These are phyloP conservation scores for Megaceryle alcyon DNA, from an alignment of 2,797 vertebrate genomes.

Conservation along the genomic window DNA sequence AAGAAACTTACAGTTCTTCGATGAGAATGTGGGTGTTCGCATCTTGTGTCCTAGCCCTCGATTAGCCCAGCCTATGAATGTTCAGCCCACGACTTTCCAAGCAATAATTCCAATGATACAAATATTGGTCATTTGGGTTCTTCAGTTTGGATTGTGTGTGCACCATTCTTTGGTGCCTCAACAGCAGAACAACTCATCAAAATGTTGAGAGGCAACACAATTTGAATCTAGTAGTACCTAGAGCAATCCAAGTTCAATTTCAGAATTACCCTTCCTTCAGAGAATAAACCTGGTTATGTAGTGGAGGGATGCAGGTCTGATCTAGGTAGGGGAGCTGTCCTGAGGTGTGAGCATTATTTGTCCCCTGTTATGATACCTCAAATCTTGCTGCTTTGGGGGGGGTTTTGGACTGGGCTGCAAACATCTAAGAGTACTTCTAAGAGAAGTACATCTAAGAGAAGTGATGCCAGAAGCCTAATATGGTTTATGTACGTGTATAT, in stretches of 20 bases:
- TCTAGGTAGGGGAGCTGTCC: not conserved
- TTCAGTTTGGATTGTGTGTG: not conserved
- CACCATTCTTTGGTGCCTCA: not conserved
- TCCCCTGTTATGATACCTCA: not conserved
- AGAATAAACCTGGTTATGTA: not conserved
- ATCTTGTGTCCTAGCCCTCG: not conserved
- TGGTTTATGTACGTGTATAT: not conserved
- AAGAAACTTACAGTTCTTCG: not conserved
- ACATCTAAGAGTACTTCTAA: too few relatives aligned
- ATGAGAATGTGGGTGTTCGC: not conserved
- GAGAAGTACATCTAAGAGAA: too few relatives aligned
- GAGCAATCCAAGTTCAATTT: not conserved
- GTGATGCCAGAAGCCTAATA: too few relatives aligned
- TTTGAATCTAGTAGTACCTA: not conserved
- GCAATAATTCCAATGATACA: not conserved
- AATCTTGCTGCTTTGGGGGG: not conserved
- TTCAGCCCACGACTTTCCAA: not conserved
- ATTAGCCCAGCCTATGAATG: not conserved
- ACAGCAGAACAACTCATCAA: not conserved
- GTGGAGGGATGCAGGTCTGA: not conserved
- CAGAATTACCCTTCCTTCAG: not conserved
- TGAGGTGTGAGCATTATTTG: not conserved
- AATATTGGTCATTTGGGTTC: not conserved
- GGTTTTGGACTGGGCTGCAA: not conserved
- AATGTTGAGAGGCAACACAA: not conserved